Percentiles rank a stretch among this genome's conserved stretches.
These are phyloP conservation scores for Cercopithecus mona DNA, from an alignment of 2,113 vertebrate species.

Conservation along the genomic window DNA sequence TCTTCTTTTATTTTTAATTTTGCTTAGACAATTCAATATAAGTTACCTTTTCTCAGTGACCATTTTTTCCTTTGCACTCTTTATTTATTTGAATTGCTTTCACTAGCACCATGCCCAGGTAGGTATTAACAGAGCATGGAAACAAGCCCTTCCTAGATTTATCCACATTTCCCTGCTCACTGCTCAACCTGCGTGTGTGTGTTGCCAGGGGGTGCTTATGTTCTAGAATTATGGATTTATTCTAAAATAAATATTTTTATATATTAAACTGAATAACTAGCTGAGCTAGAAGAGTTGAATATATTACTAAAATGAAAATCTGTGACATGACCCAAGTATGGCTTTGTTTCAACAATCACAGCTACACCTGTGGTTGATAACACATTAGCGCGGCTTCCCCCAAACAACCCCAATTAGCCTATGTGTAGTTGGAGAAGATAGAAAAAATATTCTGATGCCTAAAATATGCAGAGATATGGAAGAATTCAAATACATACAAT, in stretches of 20 bases:
- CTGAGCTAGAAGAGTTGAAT: not conserved
- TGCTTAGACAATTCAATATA: not conserved
- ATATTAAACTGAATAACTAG: not conserved
- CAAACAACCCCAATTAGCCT: not conserved
- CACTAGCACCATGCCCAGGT: slow-evolving; percentile 89
- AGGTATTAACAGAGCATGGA: slow-evolving; percentile 84
- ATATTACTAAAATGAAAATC: not conserved
- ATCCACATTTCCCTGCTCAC: slow-evolving; percentile 64
- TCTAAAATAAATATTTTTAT: not conserved
- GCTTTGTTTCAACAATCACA: not conserved
- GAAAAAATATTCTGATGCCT: not conserved
- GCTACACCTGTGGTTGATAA: not conserved
- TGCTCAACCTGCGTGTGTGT: slow-evolving; percentile 27
- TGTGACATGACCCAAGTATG: not conserved
- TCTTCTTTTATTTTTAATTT: not conserved
- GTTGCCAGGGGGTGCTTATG: not conserved
- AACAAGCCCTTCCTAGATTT: slow-evolving; percentile 35
- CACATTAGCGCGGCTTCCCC: not conserved
- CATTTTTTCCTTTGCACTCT: slow-evolving; percentile 77
- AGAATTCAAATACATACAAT: not conserved
- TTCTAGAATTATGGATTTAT: slow-evolving; percentile 43
- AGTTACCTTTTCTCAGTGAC: slow-evolving; percentile 76
- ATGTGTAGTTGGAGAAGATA: not conserved
- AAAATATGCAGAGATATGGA: not conserved
- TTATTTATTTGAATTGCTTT: slow-evolving; percentile 83